Evolutionary conservation across 1,140 invertebrate genomes (phyloP).

Genomic region (Drosophila trapezifrons): DNA sequence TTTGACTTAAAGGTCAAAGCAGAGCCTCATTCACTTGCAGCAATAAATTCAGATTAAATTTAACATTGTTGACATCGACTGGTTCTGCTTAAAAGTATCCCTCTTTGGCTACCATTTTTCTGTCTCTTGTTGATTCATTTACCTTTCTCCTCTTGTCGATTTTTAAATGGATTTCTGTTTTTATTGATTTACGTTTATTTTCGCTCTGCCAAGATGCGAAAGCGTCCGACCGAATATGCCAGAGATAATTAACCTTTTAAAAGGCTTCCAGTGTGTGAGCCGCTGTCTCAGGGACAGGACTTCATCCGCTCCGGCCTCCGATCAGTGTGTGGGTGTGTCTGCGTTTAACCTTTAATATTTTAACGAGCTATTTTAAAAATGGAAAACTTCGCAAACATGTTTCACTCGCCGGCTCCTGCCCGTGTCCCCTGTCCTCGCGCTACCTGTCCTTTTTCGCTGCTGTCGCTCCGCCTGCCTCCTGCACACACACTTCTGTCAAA

Average conservation of each 20-base stretch:
- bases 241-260: conserved; percentile 82
- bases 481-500: conserved; percentile 65
- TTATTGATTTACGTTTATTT: conserved; percentile 63
- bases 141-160: conserved; percentile 3
- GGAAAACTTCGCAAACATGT: conserved; percentile 77
- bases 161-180: conserved; percentile 40
- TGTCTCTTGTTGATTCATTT: conserved; percentile 44
- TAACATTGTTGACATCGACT: conserved; percentile 13
- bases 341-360: conserved; percentile 79
- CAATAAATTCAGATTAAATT: conserved; percentile 2
- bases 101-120: background rate
- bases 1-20: background rate
- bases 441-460: conserved; percentile 17
- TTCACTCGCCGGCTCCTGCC: conserved; percentile 38
- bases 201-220: conserved; percentile 49
- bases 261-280: conserved; percentile 31
- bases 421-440: background rate
- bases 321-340: conserved; percentile 21
- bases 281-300: conserved; percentile 13
- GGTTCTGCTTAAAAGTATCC: background rate
- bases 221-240: conserved; percentile 72
- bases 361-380: conserved; percentile 81
- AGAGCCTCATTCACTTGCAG: background rate
- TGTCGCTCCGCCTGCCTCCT: conserved; percentile 48
- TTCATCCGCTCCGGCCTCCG: background rate